Evolutionary conservation across 2,888 invertebrate species (phyloP).

Genomic region (Drosophila fulvimacula): DNA sequence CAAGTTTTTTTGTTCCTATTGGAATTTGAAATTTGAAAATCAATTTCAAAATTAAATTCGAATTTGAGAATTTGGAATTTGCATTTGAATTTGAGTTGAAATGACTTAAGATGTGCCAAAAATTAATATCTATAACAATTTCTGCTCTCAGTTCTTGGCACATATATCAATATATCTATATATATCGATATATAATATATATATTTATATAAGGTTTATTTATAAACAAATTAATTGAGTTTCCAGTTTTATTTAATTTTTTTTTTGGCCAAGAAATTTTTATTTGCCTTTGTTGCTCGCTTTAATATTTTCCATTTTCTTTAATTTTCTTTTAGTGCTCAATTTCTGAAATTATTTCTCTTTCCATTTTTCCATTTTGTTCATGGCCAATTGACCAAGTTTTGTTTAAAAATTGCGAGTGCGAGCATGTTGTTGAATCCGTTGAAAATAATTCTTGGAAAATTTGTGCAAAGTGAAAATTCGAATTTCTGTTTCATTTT

Average conservation of each 20-base stretch:
- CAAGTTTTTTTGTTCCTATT: constrained; percentile 6
- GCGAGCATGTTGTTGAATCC: constrained; percentile 7
- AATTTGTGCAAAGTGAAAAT: not conserved
- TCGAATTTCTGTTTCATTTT: not conserved
- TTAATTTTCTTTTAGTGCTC: not conserved
- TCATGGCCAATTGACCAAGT: not conserved
- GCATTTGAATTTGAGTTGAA: not conserved
- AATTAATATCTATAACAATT: constrained; percentile 49
- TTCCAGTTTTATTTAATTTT: constrained; percentile 24
- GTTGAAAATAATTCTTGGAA: not conserved
- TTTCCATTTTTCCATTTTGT: constrained; percentile 12
- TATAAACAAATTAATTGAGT: constrained; percentile 56
- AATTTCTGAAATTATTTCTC: constrained; percentile 11
- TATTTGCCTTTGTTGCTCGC: constrained; percentile 23
- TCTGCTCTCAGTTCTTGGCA: constrained; percentile 30
- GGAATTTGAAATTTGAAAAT: not conserved
- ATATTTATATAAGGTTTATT: constrained; percentile 7
- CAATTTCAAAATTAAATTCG: not conserved
- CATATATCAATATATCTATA: not conserved
- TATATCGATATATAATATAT: constrained; percentile 1
- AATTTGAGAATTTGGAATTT: not conserved
- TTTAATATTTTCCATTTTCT: constrained; percentile 3
- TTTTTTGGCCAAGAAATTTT: constrained; percentile 6
- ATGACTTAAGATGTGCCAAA: constrained; percentile 55
- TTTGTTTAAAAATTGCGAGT: not conserved